Percentiles rank a stretch among this genome's conserved stretches.
phyloP scores from a whole-genome alignment of 2,888 invertebrate genomes.

The Camponotus fellah region DNA sequence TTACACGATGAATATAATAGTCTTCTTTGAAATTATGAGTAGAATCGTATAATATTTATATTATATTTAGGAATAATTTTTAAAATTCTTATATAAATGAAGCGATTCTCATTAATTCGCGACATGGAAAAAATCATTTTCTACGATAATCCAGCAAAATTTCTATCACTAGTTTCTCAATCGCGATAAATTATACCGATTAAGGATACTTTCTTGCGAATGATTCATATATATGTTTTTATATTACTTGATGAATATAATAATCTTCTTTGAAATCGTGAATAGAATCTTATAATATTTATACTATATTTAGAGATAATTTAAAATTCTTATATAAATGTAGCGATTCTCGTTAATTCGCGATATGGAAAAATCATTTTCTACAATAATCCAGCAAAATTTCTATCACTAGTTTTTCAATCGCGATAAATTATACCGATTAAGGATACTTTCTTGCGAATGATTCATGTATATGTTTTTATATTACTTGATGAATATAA shows the following conservation, averaged over 20 bases:
- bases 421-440: slow-evolving; percentile 3
- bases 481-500: not conserved
- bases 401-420: not conserved
- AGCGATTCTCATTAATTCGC: not conserved
- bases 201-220: slow-evolving; percentile 2
- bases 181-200: slow-evolving; percentile 2
- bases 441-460: not conserved
- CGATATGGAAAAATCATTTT: not conserved
- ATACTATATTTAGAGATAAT: not conserved
- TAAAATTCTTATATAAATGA: not conserved
- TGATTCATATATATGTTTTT: not conserved
- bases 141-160: not conserved
- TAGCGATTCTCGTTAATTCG: not conserved
- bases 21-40: not conserved
- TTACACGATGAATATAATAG: not conserved
- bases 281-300: slow-evolving; percentile 11
- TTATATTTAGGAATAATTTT: not conserved
- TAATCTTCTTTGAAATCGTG: not conserved
- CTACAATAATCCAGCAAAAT: not conserved
- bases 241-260: not conserved
- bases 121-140: not conserved
- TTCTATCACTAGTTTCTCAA: not conserved
- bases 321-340: slow-evolving; percentile 11
- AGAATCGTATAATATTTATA: slow-evolving; percentile 17
- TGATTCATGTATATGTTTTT: not conserved